These are phyloP conservation scores for Heliopora coerulea DNA, from an alignment of 92 coral and sea anemone species.

Conservation along the genomic window DNA sequence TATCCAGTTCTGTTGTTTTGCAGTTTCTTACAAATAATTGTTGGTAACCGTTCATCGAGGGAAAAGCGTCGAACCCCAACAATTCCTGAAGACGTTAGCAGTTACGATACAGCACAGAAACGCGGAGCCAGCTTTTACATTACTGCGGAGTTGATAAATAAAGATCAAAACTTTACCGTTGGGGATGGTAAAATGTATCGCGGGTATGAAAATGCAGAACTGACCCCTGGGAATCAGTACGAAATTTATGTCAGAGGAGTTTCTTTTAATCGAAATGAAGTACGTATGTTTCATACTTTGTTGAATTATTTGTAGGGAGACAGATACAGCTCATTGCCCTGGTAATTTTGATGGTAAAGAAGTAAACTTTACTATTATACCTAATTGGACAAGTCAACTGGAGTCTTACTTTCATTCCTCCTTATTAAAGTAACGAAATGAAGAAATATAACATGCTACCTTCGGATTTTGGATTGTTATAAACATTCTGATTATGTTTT, in stretches of 20 bases:
- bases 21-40: constrained; percentile 76
- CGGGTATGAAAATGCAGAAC: constrained; percentile 58
- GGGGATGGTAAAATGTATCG: constrained; percentile 71
- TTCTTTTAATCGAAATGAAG: constrained; percentile 41
- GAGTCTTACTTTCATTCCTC: too few relatives aligned
- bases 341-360: too few relatives aligned
- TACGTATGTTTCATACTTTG: not conserved
- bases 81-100: constrained; percentile 39
- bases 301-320: too few relatives aligned
- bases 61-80: constrained; percentile 43
- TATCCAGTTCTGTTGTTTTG: constrained; percentile 14
- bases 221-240: constrained; percentile 67
- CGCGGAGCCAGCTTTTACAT: constrained; percentile 57
- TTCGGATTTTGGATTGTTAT: too few relatives aligned
- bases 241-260: constrained; percentile 71
- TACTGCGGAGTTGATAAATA: constrained; percentile 62
- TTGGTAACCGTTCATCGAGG: constrained; percentile 31
- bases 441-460: too few relatives aligned
- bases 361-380: too few relatives aligned
- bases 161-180: constrained; percentile 48
- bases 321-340: too few relatives aligned
- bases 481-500: too few relatives aligned
- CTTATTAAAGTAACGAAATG: too few relatives aligned
- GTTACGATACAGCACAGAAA: constrained; percentile 44
- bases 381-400: too few relatives aligned